Evolutionary conservation across 2,797 vertebrate species (phyloP).

Genomic region (Mormyrops attenuatus): DNA sequence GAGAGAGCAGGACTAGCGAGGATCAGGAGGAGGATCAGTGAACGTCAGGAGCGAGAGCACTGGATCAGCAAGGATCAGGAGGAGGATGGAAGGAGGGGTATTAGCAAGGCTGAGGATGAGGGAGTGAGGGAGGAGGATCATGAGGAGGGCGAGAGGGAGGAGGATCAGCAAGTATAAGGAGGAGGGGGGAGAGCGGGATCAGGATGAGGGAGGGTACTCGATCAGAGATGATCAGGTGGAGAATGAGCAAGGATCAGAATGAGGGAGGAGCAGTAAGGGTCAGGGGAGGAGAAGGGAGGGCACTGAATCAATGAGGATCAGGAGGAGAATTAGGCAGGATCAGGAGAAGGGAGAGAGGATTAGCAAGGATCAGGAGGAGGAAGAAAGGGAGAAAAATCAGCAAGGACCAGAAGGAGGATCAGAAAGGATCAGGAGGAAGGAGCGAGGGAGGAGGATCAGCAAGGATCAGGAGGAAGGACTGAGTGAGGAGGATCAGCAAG

Average conservation of each 20-base stretch:
- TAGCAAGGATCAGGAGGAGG: background rate
- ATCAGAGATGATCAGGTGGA: no score
- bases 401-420: background rate
- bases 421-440: background rate
- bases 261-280: background rate
- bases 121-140: background rate
- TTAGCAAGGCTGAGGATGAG: background rate
- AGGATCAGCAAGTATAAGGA: background rate
- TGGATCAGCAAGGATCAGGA: background rate
- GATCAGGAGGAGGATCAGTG: background rate
- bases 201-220: no score
- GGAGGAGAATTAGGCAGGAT: background rate
- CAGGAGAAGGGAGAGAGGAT: background rate
- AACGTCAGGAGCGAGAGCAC: background rate
- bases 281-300: background rate
- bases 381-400: background rate
- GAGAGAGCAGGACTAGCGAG: background rate
- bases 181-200: no score
- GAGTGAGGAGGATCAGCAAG: background rate
- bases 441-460: background rate
- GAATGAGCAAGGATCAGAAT: conserved; percentile 40
- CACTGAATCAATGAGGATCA: background rate
- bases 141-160: background rate
- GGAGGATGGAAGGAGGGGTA: background rate
- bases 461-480: background rate